phyloP scores from a whole-genome alignment of 2,888 invertebrate genomes.

The Leuctra nigra region DNA sequence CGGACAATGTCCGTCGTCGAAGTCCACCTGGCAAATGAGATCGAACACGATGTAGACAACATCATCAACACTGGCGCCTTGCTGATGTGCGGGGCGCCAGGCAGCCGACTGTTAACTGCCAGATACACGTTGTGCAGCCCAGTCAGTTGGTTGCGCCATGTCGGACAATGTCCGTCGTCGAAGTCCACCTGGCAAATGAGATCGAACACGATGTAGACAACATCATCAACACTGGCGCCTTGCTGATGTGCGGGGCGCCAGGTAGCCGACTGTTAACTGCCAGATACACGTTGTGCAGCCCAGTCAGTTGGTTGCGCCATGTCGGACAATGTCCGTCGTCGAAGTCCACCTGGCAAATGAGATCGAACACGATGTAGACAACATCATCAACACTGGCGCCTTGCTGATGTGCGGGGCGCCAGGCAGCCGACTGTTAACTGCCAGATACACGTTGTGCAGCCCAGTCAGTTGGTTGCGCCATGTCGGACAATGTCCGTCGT shows the following conservation, averaged over 20 bases:
- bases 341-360: slow-evolving; percentile 55
- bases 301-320: slow-evolving; percentile 60
- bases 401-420: slow-evolving; percentile 46
- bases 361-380: no score
- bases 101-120: slow-evolving; percentile 47
- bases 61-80: slow-evolving; percentile 56
- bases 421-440: slow-evolving; percentile 46
- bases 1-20: slow-evolving; percentile 68
- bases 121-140: slow-evolving; percentile 54
- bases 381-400: slow-evolving; percentile 56
- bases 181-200: slow-evolving; percentile 56
- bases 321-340: slow-evolving; percentile 69
- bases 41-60: no score
- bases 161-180: slow-evolving; percentile 67
- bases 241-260: slow-evolving; percentile 46
- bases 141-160: slow-evolving; percentile 59
- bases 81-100: slow-evolving; percentile 46
- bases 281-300: slow-evolving; percentile 52
- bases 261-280: slow-evolving; percentile 48
- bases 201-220: no score
- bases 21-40: slow-evolving; percentile 52
- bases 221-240: slow-evolving; percentile 55
- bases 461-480: slow-evolving; percentile 62
- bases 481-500: slow-evolving; percentile 66
- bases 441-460: slow-evolving; percentile 51